These are phyloP conservation scores for Anarsia innoxiella DNA, from an alignment of 2,888 invertebrate species.

Conservation along the genomic window DNA sequence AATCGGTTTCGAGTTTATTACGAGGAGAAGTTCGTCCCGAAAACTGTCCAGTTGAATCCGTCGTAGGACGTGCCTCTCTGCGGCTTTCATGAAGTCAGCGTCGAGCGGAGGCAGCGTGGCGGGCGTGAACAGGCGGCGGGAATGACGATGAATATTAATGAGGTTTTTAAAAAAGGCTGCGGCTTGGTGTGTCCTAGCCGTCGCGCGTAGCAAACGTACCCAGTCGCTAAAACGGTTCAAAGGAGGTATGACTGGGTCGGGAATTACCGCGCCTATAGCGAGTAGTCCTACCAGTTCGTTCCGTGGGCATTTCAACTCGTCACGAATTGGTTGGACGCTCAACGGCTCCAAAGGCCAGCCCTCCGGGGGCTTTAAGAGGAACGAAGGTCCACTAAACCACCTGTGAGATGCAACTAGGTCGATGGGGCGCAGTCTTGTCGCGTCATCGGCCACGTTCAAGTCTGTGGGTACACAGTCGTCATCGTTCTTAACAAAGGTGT, in stretches of 20 bases:
- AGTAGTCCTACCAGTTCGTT: not conserved
- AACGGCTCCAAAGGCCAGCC: constrained; percentile 2
- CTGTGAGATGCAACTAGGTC: not conserved
- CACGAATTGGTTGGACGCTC: not conserved
- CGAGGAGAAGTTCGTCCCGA: not conserved
- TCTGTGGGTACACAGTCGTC: not conserved
- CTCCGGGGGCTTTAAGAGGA: not conserved
- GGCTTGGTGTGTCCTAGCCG: not conserved
- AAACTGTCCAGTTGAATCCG: not conserved
- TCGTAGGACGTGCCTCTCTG: not conserved
- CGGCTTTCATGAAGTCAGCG: not conserved
- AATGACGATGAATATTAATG: too few species aligned
- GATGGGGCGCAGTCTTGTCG: not conserved
- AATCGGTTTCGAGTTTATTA: not conserved
- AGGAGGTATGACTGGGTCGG: not conserved
- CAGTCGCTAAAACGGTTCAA: not conserved
- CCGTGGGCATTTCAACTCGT: not conserved
- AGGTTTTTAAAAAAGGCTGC: too few species aligned
- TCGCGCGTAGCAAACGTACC: not conserved
- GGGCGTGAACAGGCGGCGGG: not conserved
- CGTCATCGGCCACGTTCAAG: constrained; percentile 1
- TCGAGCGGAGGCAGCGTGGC: not conserved
- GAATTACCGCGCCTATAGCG: not conserved
- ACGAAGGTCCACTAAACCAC: not conserved
- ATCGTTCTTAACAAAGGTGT: too few species aligned